These are phyloP conservation scores for honey bee (Apis mellifera) DNA, from an alignment of 1,140 invertebrate species.

Conservation along the genomic window DNA sequence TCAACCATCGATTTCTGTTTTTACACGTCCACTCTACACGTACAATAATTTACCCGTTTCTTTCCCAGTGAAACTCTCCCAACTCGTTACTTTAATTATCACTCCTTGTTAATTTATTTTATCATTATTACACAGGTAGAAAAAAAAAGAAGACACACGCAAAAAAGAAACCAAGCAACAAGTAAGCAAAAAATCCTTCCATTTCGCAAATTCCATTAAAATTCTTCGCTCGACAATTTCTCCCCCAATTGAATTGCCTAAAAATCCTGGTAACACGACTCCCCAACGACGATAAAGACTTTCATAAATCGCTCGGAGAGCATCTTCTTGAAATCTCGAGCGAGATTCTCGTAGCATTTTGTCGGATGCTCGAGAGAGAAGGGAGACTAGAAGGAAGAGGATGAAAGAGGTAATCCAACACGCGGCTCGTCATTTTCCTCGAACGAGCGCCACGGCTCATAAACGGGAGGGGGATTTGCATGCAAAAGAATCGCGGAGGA, in stretches of 20 bases:
- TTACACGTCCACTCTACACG: too few species aligned
- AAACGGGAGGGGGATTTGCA: constrained; percentile 13
- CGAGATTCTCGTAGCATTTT: not conserved
- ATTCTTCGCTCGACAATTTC: not conserved
- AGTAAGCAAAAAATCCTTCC: not conserved
- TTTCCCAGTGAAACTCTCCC: not conserved
- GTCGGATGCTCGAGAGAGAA: not conserved
- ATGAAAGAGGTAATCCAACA: constrained; percentile 27
- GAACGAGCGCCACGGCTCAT: not conserved
- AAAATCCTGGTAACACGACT: constrained; percentile 14
- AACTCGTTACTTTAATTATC: too few species aligned
- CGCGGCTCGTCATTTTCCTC: not conserved
- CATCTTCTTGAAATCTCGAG: not conserved
- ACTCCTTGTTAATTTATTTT: too few species aligned
- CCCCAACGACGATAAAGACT: not conserved
- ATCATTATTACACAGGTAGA: too few species aligned
- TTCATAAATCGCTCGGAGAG: not conserved
- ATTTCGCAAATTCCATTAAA: not conserved
- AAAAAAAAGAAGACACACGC: too few species aligned
- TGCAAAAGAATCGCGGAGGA: constrained; percentile 7
- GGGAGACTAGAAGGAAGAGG: not conserved
- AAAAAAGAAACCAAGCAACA: too few species aligned
- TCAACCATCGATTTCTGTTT: constrained; percentile 2
- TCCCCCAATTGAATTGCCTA: not conserved
- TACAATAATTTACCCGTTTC: not conserved